Evolutionary conservation across 2,113 vertebrate species (phyloP).

Genomic region (Cyphomyrus plagiostoma): DNA sequence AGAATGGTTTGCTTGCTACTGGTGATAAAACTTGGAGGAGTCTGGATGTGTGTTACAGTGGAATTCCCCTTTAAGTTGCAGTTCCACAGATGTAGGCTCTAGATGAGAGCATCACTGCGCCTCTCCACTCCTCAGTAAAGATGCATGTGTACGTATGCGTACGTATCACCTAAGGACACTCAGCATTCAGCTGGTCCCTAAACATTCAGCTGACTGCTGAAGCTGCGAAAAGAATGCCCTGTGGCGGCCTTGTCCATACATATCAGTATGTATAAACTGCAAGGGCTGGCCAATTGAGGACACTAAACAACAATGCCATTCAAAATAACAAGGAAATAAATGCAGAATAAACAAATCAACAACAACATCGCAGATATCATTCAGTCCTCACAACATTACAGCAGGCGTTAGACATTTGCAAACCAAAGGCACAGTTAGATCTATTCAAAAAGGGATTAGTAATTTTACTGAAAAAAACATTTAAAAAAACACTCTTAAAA

Average conservation of each 20-base stretch:
- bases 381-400: slow-evolving; percentile 48
- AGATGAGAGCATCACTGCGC: background rate
- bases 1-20: background rate
- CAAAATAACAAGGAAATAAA: slow-evolving; percentile 26
- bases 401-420: slow-evolving; percentile 63
- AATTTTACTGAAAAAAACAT: slow-evolving; percentile 45
- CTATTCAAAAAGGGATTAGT: slow-evolving; percentile 63
- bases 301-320: slow-evolving; percentile 41
- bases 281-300: slow-evolving; percentile 62
- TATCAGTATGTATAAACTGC: slow-evolving; percentile 26
- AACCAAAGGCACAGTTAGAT: slow-evolving; percentile 71
- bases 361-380: slow-evolving; percentile 37
- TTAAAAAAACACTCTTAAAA: slow-evolving; percentile 44
- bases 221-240: slow-evolving; percentile 56
- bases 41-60: background rate
- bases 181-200: slow-evolving; percentile 9
- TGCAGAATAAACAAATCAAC: slow-evolving; percentile 20
- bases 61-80: background rate
- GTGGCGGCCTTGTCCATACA: slow-evolving; percentile 54
- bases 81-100: background rate
- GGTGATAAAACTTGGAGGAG: background rate
- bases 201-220: slow-evolving; percentile 60
- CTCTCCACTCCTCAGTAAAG: background rate
- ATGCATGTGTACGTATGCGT: background rate
- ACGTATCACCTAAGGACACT: background rate